Evolutionary conservation across 1,140 invertebrate species (phyloP).

Genomic region (Laupala kohalensis): DNA sequence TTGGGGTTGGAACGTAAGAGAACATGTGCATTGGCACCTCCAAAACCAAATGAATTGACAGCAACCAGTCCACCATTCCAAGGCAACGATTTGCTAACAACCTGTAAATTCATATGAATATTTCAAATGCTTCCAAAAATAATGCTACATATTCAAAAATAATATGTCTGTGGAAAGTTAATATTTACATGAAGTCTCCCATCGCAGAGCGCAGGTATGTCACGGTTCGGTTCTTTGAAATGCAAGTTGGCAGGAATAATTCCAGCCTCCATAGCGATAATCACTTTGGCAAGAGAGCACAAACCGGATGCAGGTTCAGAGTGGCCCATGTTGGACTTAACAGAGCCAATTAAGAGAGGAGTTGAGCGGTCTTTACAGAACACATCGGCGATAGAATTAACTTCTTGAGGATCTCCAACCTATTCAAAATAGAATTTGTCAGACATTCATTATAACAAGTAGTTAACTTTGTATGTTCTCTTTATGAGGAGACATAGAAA

Average conservation of each 20-base stretch:
- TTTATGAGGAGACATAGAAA: too few species aligned
- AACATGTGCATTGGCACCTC: constrained; percentile 89
- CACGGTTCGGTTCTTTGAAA: constrained; percentile 69
- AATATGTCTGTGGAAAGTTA: constrained; percentile 3
- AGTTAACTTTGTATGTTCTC: background rate
- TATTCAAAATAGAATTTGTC: constrained; percentile 12
- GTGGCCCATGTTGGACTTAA: constrained; percentile 98
- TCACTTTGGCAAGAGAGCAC: constrained; percentile 77
- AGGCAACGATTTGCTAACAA: constrained; percentile 62
- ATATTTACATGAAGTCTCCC: constrained; percentile 58
- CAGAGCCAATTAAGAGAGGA: constrained; percentile 82
- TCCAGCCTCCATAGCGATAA: constrained; percentile 80
- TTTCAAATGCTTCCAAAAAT: background rate
- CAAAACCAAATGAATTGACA: constrained; percentile 94
- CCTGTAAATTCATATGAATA: constrained; percentile 27
- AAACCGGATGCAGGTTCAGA: constrained; percentile 87
- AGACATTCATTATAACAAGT: background rate
- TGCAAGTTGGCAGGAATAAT: constrained; percentile 85
- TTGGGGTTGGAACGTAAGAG: constrained; percentile 69
- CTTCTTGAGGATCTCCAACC: constrained; percentile 88
- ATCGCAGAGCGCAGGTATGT: constrained; percentile 76
- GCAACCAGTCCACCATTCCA: constrained; percentile 78
- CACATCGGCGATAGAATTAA: constrained; percentile 81
- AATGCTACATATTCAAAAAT: background rate
- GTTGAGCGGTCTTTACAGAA: constrained; percentile 73